A percentile compares a stretch with the other conserved stretches of the same genome.
phyloP scores from a whole-genome alignment of 2,888 invertebrate genomes.

The Drosophila multiciliata region DNA sequence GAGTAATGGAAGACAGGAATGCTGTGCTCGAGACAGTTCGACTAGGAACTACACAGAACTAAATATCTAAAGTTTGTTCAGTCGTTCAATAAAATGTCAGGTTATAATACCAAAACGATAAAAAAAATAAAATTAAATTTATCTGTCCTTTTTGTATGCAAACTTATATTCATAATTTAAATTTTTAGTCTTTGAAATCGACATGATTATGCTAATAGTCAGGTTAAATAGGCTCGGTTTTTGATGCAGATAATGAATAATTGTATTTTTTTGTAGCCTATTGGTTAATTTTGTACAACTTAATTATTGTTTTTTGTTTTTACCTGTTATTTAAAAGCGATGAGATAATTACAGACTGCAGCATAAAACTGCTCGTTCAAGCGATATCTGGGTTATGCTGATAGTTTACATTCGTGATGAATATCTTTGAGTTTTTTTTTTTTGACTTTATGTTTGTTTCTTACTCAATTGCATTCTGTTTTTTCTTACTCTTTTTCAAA shows the following conservation, averaged over 20 bases:
- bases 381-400: slow-evolving; percentile 15
- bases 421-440: neutral
- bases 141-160: neutral
- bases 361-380: slow-evolving; percentile 6
- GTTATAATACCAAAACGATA: no score
- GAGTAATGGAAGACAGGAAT: no score
- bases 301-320: neutral
- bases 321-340: neutral
- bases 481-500: slow-evolving; percentile 16
- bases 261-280: neutral
- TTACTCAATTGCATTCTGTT: slow-evolving; percentile 18
- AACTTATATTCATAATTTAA: neutral
- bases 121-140: neutral
- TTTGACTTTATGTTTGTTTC: slow-evolving; percentile 6
- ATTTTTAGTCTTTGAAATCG: neutral
- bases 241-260: neutral
- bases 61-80: no score
- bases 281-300: neutral
- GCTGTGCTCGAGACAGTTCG: no score
- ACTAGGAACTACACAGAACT: no score
- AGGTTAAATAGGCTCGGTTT: neutral
- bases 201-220: neutral
- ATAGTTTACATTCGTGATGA: neutral
- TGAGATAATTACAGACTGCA: slow-evolving; percentile 3
- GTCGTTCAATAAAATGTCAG: no score